Evolutionary conservation across 2,113 vertebrate genomes (phyloP).

Genomic region (Barbus barbus): DNA sequence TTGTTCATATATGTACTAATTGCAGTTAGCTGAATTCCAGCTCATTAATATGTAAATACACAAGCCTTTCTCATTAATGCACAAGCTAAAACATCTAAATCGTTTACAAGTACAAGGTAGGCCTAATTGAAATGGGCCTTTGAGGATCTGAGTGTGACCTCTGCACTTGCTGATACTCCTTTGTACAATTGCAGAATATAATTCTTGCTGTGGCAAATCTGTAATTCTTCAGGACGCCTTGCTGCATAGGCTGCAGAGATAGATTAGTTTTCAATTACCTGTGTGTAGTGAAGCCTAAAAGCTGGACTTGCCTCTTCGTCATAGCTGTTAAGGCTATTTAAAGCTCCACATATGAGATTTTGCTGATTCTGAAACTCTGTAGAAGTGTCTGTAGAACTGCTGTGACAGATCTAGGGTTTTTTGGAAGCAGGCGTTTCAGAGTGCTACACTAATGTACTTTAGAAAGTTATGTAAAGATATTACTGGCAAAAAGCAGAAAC

Average conservation of each 20-base stretch:
- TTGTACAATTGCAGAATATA: constrained; percentile 24
- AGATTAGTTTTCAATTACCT: constrained; percentile 41
- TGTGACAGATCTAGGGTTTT: background rate
- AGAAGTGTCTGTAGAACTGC: constrained; percentile 11
- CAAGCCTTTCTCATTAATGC: background rate
- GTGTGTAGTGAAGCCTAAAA: constrained; percentile 30
- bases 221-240: constrained; percentile 17
- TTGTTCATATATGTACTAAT: background rate
- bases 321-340: constrained; percentile 23
- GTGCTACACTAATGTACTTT: background rate
- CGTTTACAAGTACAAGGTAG: constrained; percentile 17
- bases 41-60: constrained; percentile 36
- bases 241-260: constrained; percentile 1
- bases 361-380: constrained; percentile 15
- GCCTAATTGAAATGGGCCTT: constrained; percentile 14
- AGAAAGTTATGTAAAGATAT: background rate
- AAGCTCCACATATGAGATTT: constrained; percentile 21
- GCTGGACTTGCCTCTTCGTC: constrained; percentile 23
- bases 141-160: constrained; percentile 20
- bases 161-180: constrained; percentile 23
- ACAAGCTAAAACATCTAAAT: constrained; percentile 11
- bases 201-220: constrained; percentile 43
- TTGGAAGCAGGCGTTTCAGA: constrained; percentile 2
- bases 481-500: background rate
- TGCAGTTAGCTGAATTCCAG: background rate